Conservation (phyloP, 1,140 invertebrate species). For the Hypsibius dujardini region DNA sequence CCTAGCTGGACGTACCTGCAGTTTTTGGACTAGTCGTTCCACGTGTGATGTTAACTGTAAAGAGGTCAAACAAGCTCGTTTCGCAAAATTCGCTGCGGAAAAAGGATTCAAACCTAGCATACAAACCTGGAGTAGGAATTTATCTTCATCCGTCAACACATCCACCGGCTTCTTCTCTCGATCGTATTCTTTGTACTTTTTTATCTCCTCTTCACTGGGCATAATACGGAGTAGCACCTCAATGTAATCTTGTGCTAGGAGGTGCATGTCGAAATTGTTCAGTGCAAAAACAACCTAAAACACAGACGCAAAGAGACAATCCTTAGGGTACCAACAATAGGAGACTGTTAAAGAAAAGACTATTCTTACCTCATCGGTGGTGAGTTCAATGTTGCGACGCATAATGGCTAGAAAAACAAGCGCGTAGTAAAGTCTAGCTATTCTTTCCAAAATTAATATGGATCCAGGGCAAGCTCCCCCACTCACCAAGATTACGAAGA, state of each 20-base stretch:
- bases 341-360: too few relatives aligned
- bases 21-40: constrained; percentile 77
- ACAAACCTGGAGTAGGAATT: constrained; percentile 37
- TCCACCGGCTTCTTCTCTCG: constrained; percentile 70
- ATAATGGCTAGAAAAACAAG: constrained; percentile 63
- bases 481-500: constrained; percentile 79
- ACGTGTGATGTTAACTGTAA: constrained; percentile 70
- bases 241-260: constrained; percentile 73
- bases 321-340: too few relatives aligned
- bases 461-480: neutral
- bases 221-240: constrained; percentile 86
- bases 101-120: neutral
- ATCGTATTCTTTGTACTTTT: constrained; percentile 80
- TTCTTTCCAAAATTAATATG: too few relatives aligned
- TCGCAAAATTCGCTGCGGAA: neutral
- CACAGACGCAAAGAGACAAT: too few relatives aligned
- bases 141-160: constrained; percentile 84
- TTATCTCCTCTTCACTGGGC: constrained; percentile 80
- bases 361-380: constrained; percentile 75
- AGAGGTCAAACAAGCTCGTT: constrained; percentile 43
- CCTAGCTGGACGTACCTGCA: too few relatives aligned
- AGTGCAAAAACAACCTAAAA: constrained; percentile 77
- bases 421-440: neutral
- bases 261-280: constrained; percentile 78
- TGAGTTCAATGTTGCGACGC: constrained; percentile 80